These are phyloP conservation scores for Panagrolaimus sp. DNA, from an alignment of 1,140 invertebrate genomes.

Conservation along the genomic window DNA sequence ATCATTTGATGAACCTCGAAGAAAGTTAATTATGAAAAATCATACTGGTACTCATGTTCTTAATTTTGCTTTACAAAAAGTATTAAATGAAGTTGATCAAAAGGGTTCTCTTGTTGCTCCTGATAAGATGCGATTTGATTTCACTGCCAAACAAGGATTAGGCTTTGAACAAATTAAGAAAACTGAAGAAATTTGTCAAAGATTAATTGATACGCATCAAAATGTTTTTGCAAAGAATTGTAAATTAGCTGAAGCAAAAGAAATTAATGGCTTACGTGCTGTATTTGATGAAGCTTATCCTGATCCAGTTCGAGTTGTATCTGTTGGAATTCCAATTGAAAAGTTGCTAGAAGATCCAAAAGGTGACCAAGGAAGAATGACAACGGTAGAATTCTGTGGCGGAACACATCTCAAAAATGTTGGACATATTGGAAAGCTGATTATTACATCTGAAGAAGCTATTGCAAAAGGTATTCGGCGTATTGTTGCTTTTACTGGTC, in stretches of 20 bases:
- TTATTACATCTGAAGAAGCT: constrained; percentile 93
- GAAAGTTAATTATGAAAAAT: constrained; percentile 90
- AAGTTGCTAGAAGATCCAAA: constrained; percentile 78
- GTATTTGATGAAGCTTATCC: constrained; percentile 99
- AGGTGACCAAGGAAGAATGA: constrained; percentile 69
- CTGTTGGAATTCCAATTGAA: constrained; percentile 85
- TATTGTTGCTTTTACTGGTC: constrained; percentile 89
- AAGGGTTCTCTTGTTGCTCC: constrained; percentile 95
- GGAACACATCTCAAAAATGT: constrained; percentile 82
- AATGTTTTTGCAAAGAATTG: constrained; percentile 83
- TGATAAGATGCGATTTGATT: constrained; percentile 91
- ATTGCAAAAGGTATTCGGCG: constrained; percentile 96
- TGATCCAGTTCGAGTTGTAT: constrained; percentile 92
- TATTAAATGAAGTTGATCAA: constrained; percentile 86
- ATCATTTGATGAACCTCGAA: constrained; percentile 74
- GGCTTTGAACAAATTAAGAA: constrained; percentile 73
- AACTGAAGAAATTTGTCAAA: constrained; percentile 72
- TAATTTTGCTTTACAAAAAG: constrained; percentile 83
- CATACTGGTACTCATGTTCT: constrained; percentile 96
- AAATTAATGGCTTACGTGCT: constrained; percentile 81
- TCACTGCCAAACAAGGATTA: constrained; percentile 86
- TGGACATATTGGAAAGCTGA: constrained; percentile 85
- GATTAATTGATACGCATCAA: constrained; percentile 73
- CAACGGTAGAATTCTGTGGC: constrained; percentile 99
- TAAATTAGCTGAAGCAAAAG: constrained; percentile 75